Evolutionary conservation across 2,113 vertebrate species (phyloP).

Genomic region (Zosterops borbonicus): DNA sequence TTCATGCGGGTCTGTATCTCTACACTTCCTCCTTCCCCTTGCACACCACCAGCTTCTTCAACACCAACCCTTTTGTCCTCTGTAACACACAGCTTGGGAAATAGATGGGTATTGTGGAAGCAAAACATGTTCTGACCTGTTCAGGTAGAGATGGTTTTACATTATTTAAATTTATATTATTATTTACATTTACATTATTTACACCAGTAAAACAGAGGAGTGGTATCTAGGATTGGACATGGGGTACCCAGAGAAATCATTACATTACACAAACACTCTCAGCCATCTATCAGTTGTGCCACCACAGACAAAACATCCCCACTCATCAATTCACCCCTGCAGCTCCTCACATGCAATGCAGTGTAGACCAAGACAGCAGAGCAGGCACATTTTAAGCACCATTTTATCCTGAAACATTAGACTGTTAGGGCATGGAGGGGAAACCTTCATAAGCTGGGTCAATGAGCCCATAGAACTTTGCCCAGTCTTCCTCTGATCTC

Average conservation of each 20-base stretch:
- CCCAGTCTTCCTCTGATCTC: neutral
- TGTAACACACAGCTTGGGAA: neutral
- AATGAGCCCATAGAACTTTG: neutral
- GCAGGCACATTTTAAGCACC: neutral
- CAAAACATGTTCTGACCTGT: neutral
- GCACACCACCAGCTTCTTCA: neutral
- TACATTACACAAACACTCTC: neutral
- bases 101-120: neutral
- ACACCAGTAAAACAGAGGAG: neutral
- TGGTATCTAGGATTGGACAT: neutral
- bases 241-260: neutral
- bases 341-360: neutral
- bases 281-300: neutral
- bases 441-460: neutral
- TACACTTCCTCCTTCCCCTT: neutral
- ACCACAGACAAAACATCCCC: neutral
- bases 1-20: conserved; percentile 86
- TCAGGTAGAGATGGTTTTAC: neutral
- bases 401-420: neutral
- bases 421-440: neutral
- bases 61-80: rapidly evolving
- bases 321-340: neutral
- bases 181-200: neutral
- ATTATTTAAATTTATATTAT: neutral
- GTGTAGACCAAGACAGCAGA: neutral